Evolutionary conservation across 2,888 invertebrate genomes (phyloP).

Genomic region (Tetheella fluctuosa): DNA sequence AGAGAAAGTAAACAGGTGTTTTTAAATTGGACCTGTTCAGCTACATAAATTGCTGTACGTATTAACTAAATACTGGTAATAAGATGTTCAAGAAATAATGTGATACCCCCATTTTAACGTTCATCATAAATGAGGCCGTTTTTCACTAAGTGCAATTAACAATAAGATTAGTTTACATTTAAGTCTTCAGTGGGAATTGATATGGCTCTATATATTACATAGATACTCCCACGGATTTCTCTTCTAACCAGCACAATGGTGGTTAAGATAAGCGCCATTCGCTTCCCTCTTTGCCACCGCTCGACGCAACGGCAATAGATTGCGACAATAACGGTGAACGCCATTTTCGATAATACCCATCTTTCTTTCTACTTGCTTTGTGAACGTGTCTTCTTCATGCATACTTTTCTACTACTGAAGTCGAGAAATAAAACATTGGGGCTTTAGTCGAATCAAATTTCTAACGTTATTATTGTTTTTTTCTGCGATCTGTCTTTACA

Average conservation of each 20-base stretch:
- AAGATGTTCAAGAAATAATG: no score
- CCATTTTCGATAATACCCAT: background rate
- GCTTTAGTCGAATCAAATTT: no score
- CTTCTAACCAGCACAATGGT: background rate
- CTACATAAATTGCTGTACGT: no score
- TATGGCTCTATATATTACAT: background rate
- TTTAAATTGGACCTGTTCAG: no score
- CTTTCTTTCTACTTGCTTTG: background rate
- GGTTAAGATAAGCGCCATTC: slow-evolving; percentile 4
- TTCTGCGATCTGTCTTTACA: no score
- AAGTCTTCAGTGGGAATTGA: background rate
- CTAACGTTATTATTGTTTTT: no score
- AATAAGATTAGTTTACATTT: background rate
- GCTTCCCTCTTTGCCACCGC: background rate
- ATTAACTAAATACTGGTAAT: no score
- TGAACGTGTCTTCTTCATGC: background rate
- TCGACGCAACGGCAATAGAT: background rate
- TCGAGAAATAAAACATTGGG: no score
- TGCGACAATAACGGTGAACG: background rate
- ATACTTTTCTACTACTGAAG: no score
- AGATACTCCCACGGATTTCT: background rate
- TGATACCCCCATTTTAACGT: no score
- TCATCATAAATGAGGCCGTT: no score
- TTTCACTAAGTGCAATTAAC: background rate
- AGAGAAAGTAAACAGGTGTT: no score